These are phyloP conservation scores for Diachrysia chrysitis DNA, from an alignment of 2,888 invertebrate genomes.

Conservation along the genomic window DNA sequence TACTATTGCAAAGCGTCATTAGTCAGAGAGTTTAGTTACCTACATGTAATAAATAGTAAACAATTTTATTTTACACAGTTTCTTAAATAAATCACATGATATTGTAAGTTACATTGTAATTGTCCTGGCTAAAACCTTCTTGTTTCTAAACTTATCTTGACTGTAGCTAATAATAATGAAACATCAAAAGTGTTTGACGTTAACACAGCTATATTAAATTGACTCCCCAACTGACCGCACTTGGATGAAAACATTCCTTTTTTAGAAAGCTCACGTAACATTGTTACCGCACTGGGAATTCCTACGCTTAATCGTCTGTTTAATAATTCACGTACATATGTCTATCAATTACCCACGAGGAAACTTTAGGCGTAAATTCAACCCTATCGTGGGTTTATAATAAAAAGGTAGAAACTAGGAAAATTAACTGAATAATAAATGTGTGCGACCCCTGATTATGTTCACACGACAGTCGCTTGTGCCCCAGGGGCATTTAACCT, in stretches of 20 bases:
- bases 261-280: constrained; percentile 37
- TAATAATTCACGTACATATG: constrained; percentile 56
- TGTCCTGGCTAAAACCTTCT: no score
- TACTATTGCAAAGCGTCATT: no score
- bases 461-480: constrained; percentile 51
- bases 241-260: constrained; percentile 31
- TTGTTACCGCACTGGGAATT: constrained; percentile 40
- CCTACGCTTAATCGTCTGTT: constrained; percentile 47
- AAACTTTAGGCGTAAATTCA: constrained; percentile 55
- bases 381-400: constrained; percentile 56
- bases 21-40: no score
- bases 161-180: background rate
- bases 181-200: constrained; percentile 4
- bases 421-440: constrained; percentile 63
- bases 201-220: constrained; percentile 21
- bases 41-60: no score
- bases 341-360: constrained; percentile 55
- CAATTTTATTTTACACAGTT: no score
- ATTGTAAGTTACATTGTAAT: no score
- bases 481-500: constrained; percentile 53
- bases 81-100: no score
- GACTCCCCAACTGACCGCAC: constrained; percentile 1
- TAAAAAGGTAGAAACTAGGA: constrained; percentile 60
- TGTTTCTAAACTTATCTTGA: no score
- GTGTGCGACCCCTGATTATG: constrained; percentile 57